Evolutionary conservation across 2,113 vertebrate species (phyloP).

Genomic region (Vidua macroura): DNA sequence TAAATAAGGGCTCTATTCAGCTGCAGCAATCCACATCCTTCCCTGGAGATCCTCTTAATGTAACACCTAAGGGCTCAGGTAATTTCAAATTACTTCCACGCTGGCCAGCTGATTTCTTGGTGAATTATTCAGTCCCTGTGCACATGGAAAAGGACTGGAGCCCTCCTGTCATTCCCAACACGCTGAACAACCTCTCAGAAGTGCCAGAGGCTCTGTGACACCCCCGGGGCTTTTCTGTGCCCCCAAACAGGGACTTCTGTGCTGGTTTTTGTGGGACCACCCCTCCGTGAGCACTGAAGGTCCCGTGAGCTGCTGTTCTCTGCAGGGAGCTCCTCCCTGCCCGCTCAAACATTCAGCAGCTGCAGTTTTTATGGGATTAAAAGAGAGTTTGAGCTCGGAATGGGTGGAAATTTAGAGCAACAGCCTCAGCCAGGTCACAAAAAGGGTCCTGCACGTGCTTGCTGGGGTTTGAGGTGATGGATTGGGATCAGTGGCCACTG

Average conservation of each 20-base stretch:
- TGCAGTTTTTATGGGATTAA: neutral
- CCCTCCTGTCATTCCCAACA: neutral
- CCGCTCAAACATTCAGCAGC: neutral
- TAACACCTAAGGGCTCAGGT: slow-evolving; percentile 55
- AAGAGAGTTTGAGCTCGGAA: neutral
- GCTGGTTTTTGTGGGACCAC: neutral
- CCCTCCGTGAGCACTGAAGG: neutral
- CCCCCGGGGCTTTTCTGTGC: neutral
- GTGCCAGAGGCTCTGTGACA: neutral
- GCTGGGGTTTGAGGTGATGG: neutral
- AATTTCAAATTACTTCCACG: slow-evolving; percentile 51
- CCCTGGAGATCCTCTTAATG: slow-evolving; percentile 51
- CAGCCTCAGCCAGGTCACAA: neutral
- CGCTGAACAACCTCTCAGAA: neutral
- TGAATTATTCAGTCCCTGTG: slow-evolving; percentile 26
- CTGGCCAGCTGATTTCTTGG: slow-evolving; percentile 53
- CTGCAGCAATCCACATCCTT: slow-evolving; percentile 63
- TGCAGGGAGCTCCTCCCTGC: neutral
- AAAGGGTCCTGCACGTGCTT: neutral
- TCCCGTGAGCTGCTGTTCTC: neutral
- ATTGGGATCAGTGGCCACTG: neutral
- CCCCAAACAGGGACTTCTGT: neutral
- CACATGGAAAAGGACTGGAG: neutral
- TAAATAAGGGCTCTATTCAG: slow-evolving; percentile 65
- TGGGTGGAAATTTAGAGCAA: neutral